These are phyloP conservation scores for Agrotis clavis DNA, from an alignment of 2,888 invertebrate species.

Conservation along the genomic window DNA sequence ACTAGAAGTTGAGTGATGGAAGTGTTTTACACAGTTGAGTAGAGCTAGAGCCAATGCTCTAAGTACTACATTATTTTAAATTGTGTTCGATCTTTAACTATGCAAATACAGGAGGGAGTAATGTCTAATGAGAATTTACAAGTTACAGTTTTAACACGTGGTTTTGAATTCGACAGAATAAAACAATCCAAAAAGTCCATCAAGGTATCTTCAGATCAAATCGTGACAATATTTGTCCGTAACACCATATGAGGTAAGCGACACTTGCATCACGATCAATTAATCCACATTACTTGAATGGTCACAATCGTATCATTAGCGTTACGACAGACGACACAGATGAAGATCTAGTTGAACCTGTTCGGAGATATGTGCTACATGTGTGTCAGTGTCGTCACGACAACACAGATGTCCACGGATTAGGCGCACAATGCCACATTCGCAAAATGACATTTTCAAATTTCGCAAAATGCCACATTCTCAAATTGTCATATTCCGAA, in stretches of 20 bases:
- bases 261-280: conserved; percentile 55
- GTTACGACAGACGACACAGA: conserved; percentile 50
- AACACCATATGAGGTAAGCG: conserved; percentile 25
- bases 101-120: no score
- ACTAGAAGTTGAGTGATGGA: no score
- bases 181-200: background rate
- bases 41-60: no score
- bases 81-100: no score
- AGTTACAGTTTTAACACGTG: no score
- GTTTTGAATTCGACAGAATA: background rate
- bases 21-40: no score
- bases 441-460: no score
- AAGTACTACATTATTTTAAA: no score
- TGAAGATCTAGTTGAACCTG: conserved; percentile 65
- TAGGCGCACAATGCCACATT: no score
- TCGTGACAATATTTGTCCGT: background rate
- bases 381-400: conserved; percentile 72
- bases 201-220: background rate
- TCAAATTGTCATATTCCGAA: no score
- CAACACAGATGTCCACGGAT: conserved; percentile 26
- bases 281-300: conserved; percentile 52
- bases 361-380: conserved; percentile 53
- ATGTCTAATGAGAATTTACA: no score
- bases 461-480: no score
- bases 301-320: conserved; percentile 47